Evolutionary conservation across 2,888 invertebrate genomes (phyloP).

Genomic region (Drosophila demipolita): DNA sequence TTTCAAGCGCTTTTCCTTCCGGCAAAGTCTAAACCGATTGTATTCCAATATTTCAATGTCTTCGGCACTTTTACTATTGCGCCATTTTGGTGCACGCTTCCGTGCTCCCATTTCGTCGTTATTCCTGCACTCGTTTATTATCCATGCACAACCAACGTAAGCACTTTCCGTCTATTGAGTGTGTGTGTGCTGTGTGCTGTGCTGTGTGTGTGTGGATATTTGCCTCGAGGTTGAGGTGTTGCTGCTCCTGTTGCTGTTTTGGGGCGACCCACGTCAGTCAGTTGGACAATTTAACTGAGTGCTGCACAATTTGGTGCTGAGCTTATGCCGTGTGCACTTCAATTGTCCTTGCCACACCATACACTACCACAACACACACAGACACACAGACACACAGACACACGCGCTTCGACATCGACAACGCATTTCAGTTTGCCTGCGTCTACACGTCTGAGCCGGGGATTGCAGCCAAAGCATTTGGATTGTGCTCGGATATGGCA

Average conservation of each 20-base stretch:
- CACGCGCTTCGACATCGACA: conserved; percentile 42
- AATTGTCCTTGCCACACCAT: conserved; percentile 68
- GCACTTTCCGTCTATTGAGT: conserved; percentile 54
- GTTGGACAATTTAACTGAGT: conserved; percentile 75
- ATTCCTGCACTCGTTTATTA: conserved; percentile 75
- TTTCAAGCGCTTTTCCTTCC: conserved; percentile 37
- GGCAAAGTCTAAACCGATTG: conserved; percentile 65
- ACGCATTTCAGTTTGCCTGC: conserved; percentile 48
- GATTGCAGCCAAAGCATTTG: conserved; percentile 20
- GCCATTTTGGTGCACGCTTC: conserved; percentile 61
- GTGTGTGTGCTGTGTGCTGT: conserved; percentile 9
- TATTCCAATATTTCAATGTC: conserved; percentile 82
- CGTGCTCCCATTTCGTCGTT: conserved; percentile 54
- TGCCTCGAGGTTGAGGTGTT: conserved; percentile 18
- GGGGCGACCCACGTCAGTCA: conserved; percentile 43
- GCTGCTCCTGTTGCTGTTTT: conserved; percentile 11
- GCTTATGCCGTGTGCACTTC: conserved; percentile 41
- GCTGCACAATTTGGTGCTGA: conserved; percentile 49
- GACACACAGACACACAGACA: background rate
- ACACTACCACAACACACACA: background rate
- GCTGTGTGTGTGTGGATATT: conserved; percentile 1
- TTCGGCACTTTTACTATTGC: conserved; percentile 59
- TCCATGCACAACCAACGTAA: conserved; percentile 63
- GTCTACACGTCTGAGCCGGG: conserved; percentile 2
- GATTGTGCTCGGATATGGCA: conserved; percentile 29